phyloP scores from a whole-genome alignment of 1,140 invertebrate genomes.

The Scaptodrosophila lebanonensis region DNA sequence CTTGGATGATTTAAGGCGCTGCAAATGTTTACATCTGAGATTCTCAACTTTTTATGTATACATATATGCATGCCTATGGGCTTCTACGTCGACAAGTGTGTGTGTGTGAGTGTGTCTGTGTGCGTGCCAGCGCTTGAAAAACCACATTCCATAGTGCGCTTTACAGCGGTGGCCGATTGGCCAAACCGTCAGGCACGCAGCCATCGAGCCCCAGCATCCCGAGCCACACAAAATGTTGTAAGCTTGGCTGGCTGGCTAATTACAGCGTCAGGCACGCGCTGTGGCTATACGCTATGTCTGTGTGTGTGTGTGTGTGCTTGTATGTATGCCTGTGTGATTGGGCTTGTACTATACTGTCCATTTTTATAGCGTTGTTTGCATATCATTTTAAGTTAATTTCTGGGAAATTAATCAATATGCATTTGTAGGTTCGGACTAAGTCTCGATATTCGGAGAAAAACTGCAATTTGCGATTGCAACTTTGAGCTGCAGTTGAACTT shows the following conservation, averaged over 20 bases:
- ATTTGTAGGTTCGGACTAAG: slow-evolving; percentile 9
- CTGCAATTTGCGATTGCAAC: slow-evolving; percentile 31
- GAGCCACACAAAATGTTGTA: slow-evolving; percentile 32
- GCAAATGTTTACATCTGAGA: no score
- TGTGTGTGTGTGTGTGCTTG: slow-evolving; percentile 9
- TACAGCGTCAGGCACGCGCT: slow-evolving; percentile 69
- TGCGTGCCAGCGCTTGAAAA: slow-evolving; percentile 57
- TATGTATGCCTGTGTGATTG: slow-evolving; percentile 12
- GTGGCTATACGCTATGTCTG: not conserved
- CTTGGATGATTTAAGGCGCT: no score
- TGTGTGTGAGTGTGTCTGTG: slow-evolving; percentile 21
- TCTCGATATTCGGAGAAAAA: slow-evolving; percentile 21
- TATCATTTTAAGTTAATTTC: slow-evolving; percentile 55
- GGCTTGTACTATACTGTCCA: no score
- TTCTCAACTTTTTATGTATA: slow-evolving; percentile 5
- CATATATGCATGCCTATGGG: not conserved
- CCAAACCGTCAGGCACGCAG: slow-evolving; percentile 17
- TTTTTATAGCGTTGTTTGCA: slow-evolving; percentile 58
- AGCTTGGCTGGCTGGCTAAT: slow-evolving; percentile 62
- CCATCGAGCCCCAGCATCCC: slow-evolving; percentile 47
- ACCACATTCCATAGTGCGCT: slow-evolving; percentile 71
- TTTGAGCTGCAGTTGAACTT: slow-evolving; percentile 51
- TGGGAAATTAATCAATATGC: slow-evolving; percentile 65
- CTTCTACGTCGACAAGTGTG: not conserved
- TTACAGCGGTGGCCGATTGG: slow-evolving; percentile 15